A percentile compares a stretch with the other conserved stretches of the same genome.
These are phyloP conservation scores for Drosophila limbata DNA, from an alignment of 2,888 invertebrate genomes.

Conservation along the genomic window DNA sequence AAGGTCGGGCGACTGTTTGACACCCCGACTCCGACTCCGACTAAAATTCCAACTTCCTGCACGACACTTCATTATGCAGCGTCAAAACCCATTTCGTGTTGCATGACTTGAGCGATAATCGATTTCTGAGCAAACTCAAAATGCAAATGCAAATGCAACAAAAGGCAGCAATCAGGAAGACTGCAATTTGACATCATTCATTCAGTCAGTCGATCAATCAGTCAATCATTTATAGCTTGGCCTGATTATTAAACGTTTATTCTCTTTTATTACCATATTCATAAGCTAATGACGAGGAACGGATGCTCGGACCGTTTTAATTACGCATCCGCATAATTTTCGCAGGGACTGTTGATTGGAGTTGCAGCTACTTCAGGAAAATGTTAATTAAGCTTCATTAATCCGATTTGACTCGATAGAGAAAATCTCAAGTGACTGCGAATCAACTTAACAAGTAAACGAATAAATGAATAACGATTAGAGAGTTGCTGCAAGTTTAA, in stretches of 20 bases:
- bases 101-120: slow-evolving; percentile 73
- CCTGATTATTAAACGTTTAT: slow-evolving; percentile 47
- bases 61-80: slow-evolving; percentile 54
- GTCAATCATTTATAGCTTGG: slow-evolving; percentile 33
- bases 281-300: slow-evolving; percentile 64
- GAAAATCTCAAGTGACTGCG: slow-evolving; percentile 38
- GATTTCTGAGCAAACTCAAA: slow-evolving; percentile 57
- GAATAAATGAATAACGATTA: slow-evolving; percentile 31
- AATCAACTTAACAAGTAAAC: slow-evolving; percentile 27
- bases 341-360: slow-evolving; percentile 15
- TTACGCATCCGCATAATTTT: slow-evolving; percentile 61
- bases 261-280: slow-evolving; percentile 54
- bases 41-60: slow-evolving; percentile 20
- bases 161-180: slow-evolving; percentile 66
- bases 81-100: slow-evolving; percentile 63
- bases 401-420: slow-evolving; percentile 33
- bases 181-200: slow-evolving; percentile 67
- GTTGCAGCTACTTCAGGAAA: slow-evolving; percentile 62
- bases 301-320: slow-evolving; percentile 67
- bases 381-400: slow-evolving; percentile 71
- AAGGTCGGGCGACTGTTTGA: slow-evolving; percentile 38
- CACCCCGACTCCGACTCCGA: slow-evolving; percentile 3
- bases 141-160: slow-evolving; percentile 38
- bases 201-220: slow-evolving; percentile 39
- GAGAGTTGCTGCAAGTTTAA: slow-evolving; percentile 34